Evolutionary conservation across 2,113 vertebrate genomes (phyloP), one percentile per base, ranked within the genome.

Genomic region (Oenanthe melanoleuca): DNA sequence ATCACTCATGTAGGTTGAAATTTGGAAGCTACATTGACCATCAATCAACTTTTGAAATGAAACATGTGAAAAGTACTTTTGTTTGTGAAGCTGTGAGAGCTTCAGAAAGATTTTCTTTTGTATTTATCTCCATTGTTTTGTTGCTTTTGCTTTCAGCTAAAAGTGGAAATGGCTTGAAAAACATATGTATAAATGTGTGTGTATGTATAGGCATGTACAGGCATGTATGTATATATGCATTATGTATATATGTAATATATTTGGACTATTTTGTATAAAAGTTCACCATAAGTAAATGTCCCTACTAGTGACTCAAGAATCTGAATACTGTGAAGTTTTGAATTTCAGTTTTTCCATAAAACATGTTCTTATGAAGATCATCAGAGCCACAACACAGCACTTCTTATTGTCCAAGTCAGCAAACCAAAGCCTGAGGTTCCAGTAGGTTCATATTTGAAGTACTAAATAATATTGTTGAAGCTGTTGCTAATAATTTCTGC

Each of bases 271-370:
- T 21, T n/a, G 14, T 22, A n/a, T 37, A 56, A 31, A 72, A 55
- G 21, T 4, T 1, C 2, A 71, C 57, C 0, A 0, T 44, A 60
- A 42, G 16, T 65, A 65, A 56, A 61, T 12, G 8, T 60, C 24
- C 22, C 13, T 61, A 5, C 3, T 33, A 23, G 14, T 53, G n/a
- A 33, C 29, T 73, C 23, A 33, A 17, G 65, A 77, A 34, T 26
- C 45, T 14, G 12, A 72, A 88, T 25, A 11, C 7, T 60, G 4
- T 69, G 33, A 73, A 60, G 18, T 20, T 87, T 37, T 33, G 9
- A 53, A 8, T 31, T 82, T 61, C 70, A 47, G 25, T 55, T 80
- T 67, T 65, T 1, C 18, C 20, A 11, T 37, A 63, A 86, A 72
- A 55, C 9, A 4, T 24, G 4, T n/a, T 83, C 22, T 28, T 69